Conservation (phyloP, 2,797 vertebrate genomes). For the Pagetopsis macropterus region DNA sequence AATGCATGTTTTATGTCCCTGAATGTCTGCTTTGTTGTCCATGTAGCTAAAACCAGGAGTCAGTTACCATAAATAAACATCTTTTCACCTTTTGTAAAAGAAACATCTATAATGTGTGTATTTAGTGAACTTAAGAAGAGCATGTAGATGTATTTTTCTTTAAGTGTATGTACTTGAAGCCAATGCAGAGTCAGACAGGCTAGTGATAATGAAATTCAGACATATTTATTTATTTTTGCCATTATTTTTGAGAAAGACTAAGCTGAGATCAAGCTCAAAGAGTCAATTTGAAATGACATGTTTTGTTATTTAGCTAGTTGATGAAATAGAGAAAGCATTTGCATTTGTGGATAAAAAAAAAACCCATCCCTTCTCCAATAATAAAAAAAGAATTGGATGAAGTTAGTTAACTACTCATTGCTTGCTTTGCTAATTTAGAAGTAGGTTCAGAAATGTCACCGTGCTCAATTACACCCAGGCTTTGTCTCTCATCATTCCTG, state of each 20-base stretch:
- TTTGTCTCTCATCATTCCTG: conserved; percentile 32
- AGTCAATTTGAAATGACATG: background rate
- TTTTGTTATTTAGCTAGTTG: background rate
- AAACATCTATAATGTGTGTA: background rate
- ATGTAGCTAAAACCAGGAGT: no score
- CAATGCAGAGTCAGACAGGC: background rate
- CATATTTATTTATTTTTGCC: conserved; percentile 21
- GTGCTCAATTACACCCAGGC: conserved; percentile 35
- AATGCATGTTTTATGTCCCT: conserved; percentile 4
- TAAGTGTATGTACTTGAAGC: background rate
- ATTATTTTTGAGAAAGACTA: conserved; percentile 1
- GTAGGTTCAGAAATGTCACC: conserved; percentile 6
- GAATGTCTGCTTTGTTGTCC: background rate
- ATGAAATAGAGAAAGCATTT: background rate
- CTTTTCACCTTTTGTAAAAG: background rate
- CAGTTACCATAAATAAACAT: background rate
- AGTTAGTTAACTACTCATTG: conserved; percentile 2
- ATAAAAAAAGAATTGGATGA: background rate
- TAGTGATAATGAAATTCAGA: conserved; percentile 24
- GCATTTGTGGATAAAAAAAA: background rate
- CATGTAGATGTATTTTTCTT: background rate
- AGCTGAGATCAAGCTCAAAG: conserved; percentile 15
- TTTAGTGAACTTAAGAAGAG: background rate
- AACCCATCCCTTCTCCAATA: background rate
- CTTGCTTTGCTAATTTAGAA: background rate